phyloP scores from a whole-genome alignment of 2,888 invertebrate genomes.

The Barypeithes pellucidus region DNA sequence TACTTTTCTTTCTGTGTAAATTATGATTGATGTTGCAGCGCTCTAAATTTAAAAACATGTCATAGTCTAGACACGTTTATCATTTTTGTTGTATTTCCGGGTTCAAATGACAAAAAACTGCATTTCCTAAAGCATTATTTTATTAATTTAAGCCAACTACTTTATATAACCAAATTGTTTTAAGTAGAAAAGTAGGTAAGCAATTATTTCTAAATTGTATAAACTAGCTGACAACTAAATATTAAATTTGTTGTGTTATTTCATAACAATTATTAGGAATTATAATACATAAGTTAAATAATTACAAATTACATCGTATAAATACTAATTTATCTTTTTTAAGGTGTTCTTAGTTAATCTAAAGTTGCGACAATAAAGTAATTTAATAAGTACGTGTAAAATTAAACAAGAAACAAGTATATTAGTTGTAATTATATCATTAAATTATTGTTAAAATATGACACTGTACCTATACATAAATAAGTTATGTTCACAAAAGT shows the following conservation, averaged over 20 bases:
- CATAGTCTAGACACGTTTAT: constrained; percentile 13
- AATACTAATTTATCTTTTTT: constrained; percentile 1
- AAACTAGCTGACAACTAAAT: neutral
- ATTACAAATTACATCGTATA: neutral
- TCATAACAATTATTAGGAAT: constrained; percentile 13
- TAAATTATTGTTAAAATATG: neutral
- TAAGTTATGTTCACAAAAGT: no score
- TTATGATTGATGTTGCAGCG: no score
- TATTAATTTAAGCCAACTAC: constrained; percentile 13
- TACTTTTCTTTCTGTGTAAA: no score
- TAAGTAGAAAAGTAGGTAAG: constrained; percentile 11
- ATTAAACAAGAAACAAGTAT: neutral
- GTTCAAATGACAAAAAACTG: constrained; percentile 5
- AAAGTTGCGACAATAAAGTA: constrained; percentile 1
- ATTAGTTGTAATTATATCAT: constrained; percentile 4
- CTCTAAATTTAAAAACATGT: neutral
- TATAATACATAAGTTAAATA: neutral
- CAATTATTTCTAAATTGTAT: constrained; percentile 9
- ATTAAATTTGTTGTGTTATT: constrained; percentile 2
- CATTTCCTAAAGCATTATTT: constrained; percentile 24
- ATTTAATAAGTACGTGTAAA: neutral
- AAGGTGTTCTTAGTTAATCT: neutral
- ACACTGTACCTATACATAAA: no score
- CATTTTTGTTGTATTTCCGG: constrained; percentile 3
- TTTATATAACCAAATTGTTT: constrained; percentile 2